These are phyloP conservation scores for Rhopalosiphum maidis DNA, from an alignment of 1,140 invertebrate species.

Conservation along the genomic window DNA sequence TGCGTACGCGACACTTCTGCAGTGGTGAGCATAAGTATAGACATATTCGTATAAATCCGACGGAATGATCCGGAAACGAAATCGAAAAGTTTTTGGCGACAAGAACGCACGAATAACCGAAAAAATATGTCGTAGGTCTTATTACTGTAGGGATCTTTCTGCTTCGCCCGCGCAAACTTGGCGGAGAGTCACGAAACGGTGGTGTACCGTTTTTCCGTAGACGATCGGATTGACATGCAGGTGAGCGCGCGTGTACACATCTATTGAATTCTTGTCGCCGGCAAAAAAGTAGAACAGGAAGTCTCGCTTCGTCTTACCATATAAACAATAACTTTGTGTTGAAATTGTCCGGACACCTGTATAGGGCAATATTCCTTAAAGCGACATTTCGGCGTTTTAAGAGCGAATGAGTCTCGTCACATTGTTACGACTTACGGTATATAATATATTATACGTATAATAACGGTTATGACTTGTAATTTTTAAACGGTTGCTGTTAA, in stretches of 20 bases:
- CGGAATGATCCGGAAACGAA: no score
- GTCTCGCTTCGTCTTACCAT: neutral
- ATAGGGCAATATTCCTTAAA: conserved; percentile 4
- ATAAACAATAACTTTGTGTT: neutral
- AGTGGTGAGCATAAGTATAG: no score
- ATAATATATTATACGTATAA: neutral
- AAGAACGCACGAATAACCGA: no score
- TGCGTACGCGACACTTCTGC: no score
- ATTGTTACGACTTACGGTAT: neutral
- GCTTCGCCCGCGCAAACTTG: neutral
- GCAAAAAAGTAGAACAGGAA: conserved; percentile 26
- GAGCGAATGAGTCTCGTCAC: neutral
- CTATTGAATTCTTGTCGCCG: neutral
- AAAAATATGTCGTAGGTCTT: neutral
- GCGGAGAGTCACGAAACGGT: neutral
- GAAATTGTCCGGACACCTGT: neutral
- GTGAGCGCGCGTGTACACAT: neutral
- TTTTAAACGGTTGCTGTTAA: neutral
- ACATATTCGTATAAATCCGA: no score
- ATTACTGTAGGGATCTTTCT: neutral
- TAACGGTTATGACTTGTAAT: conserved; percentile 7
- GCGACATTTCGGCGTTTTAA: neutral
- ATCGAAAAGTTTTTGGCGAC: no score
- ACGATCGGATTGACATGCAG: neutral
- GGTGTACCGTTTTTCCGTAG: neutral